A percentile compares a stretch with the other conserved stretches of the same genome.
phyloP scores from a whole-genome alignment of 2,797 vertebrate genomes.

The Diplodus sargus region DNA sequence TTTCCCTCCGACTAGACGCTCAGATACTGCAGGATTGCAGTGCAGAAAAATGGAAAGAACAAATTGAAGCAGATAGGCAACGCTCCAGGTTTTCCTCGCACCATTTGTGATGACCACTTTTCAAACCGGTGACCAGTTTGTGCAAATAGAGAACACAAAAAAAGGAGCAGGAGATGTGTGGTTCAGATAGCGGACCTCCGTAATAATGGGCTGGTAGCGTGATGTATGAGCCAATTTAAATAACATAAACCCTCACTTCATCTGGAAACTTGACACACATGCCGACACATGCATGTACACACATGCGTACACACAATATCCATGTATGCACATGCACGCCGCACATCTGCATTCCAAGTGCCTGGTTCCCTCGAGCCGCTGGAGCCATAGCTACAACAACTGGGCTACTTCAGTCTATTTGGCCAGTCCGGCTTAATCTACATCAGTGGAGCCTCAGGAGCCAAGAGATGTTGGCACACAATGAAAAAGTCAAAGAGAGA shows the following conservation, averaged over 20 bases:
- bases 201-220: constrained; percentile 70
- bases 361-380: constrained; percentile 44
- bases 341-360: constrained; percentile 55
- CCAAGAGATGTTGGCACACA: constrained; percentile 60
- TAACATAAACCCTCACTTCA: constrained; percentile 64
- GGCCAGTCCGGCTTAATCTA: constrained; percentile 69
- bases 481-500: constrained; percentile 20
- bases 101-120: constrained; percentile 73
- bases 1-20: constrained; percentile 26
- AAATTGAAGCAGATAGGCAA: constrained; percentile 70
- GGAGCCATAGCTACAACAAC: constrained; percentile 73
- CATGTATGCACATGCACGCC: constrained; percentile 12
- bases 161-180: constrained; percentile 70
- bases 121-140: constrained; percentile 79
- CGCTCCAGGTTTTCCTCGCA: constrained; percentile 70
- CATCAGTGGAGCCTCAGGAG: constrained; percentile 60
- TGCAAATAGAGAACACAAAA: constrained; percentile 78
- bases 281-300: constrained; percentile 9
- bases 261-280: constrained; percentile 60
- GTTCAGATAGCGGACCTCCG: constrained; percentile 71
- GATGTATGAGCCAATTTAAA: constrained; percentile 77
- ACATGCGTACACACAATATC: constrained; percentile 22
- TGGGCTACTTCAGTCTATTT: constrained; percentile 69
- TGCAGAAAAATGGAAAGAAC: constrained; percentile 54
- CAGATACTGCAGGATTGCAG: constrained; percentile 27